A percentile compares a stretch with the other conserved stretches of the same genome.
phyloP scores from a whole-genome alignment of 1,140 invertebrate genomes.

The Dendroctonus valens region DNA sequence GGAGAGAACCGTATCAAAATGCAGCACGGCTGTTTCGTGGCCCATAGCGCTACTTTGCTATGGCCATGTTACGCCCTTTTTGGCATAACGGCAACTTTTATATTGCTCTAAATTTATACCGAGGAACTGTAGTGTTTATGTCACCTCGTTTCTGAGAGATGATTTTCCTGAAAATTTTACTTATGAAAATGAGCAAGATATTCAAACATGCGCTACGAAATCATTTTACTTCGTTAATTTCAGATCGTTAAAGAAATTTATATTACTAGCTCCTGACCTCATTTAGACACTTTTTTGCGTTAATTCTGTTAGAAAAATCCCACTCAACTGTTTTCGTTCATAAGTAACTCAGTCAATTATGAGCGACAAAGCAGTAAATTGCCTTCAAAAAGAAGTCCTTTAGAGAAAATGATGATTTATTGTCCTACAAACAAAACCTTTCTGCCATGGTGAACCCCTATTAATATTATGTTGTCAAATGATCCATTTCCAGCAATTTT shows the following conservation, averaged over 20 bases:
- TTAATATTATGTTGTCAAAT: slow-evolving; percentile 30
- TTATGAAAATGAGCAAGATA: too few species aligned
- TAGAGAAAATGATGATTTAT: slow-evolving; percentile 33
- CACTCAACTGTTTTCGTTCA: slow-evolving; percentile 1
- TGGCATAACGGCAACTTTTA: slow-evolving; percentile 22
- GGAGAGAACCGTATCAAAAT: slow-evolving; percentile 7
- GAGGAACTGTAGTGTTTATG: slow-evolving; percentile 18
- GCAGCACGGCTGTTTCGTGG: slow-evolving; percentile 18
- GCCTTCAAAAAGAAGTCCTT: slow-evolving; percentile 29
- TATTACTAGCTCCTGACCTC: too few species aligned
- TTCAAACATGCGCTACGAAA: too few species aligned
- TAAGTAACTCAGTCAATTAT: slow-evolving; percentile 15
- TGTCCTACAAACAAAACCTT: slow-evolving; percentile 24
- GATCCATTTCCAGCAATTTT: slow-evolving; percentile 26
- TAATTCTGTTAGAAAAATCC: not conserved
- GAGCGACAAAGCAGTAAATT: slow-evolving; percentile 19
- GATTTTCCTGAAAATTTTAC: not conserved
- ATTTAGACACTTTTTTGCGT: too few species aligned
- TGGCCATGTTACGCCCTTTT: slow-evolving; percentile 13
- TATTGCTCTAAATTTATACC: slow-evolving; percentile 19
- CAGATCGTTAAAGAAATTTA: too few species aligned
- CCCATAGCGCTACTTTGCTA: slow-evolving; percentile 21
- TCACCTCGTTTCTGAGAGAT: not conserved
- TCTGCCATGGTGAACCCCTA: slow-evolving; percentile 10
- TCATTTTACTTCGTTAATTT: too few species aligned